These are phyloP conservation scores for Lanistes nyassanus DNA, from an alignment of 1,140 invertebrate genomes.

Conservation along the genomic window DNA sequence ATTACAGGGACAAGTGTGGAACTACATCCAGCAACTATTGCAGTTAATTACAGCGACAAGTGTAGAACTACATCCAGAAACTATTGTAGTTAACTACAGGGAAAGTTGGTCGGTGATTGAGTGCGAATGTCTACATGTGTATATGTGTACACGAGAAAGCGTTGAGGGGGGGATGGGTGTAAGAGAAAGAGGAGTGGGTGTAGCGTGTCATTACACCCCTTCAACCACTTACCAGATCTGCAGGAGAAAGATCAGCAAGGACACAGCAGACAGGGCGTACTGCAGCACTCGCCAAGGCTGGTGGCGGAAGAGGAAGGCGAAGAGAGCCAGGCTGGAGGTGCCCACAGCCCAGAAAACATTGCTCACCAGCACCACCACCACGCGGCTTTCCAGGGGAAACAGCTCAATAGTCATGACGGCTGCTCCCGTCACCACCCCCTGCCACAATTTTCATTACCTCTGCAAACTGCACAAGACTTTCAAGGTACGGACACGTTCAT, in stretches of 20 bases:
- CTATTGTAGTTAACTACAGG: no score
- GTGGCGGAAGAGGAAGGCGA: constrained; percentile 36
- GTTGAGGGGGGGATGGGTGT: no score
- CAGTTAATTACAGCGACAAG: no score
- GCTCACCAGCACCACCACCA: constrained; percentile 26
- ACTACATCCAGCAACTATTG: no score
- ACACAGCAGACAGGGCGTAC: constrained; percentile 21
- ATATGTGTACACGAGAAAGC: no score
- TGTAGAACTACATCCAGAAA: no score
- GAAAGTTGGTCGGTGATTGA: no score
- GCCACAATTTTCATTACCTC: no score
- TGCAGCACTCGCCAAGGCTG: constrained; percentile 36
- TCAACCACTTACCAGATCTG: constrained; percentile 10
- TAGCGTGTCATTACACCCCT: no score
- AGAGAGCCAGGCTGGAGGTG: constrained; percentile 29
- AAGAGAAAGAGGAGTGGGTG: no score
- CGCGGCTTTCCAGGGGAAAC: constrained; percentile 30
- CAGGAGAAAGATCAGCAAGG: background rate
- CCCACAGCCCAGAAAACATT: constrained; percentile 36
- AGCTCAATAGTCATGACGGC: constrained; percentile 36
- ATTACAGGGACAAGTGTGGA: no score
- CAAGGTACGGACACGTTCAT: background rate
- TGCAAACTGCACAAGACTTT: background rate
- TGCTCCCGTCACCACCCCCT: constrained; percentile 9
- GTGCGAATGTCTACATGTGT: no score